A percentile compares a stretch with the other conserved stretches of the same genome.
Evolutionary conservation across 2,888 invertebrate genomes (phyloP).

Genomic region (Drosophila multiciliata): DNA sequence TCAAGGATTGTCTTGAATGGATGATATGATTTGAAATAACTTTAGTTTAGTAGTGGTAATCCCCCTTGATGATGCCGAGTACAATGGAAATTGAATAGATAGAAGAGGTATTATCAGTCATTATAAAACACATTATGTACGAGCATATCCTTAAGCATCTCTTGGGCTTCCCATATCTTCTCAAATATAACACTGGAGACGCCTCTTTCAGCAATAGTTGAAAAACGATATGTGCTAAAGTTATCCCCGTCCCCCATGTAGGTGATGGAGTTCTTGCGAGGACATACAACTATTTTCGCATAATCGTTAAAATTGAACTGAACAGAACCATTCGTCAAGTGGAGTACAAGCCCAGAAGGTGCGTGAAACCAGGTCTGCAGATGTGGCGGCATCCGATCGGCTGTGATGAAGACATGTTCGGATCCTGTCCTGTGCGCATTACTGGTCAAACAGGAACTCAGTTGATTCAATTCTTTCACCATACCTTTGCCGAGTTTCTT

Average conservation of each 20-base stretch:
- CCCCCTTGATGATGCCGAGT: not conserved
- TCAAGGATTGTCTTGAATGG: not conserved
- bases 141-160: constrained; percentile 87
- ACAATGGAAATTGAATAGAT: not conserved
- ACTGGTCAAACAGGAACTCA: constrained; percentile 85
- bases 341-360: no score
- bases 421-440: no score
- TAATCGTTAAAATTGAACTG: constrained; percentile 98
- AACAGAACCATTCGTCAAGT: not conserved
- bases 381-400: no score
- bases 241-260: constrained; percentile 96
- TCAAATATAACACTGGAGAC: constrained; percentile 92
- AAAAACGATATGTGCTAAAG: constrained; percentile 96
- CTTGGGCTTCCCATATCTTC: constrained; percentile 94
- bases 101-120: constrained; percentile 8
- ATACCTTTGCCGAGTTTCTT: constrained; percentile 91
- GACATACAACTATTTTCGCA: constrained; percentile 98
- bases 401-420: no score
- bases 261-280: constrained; percentile 98
- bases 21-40: constrained; percentile 1
- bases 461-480: constrained; percentile 97
- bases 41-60: not conserved
- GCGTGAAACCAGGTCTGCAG: no score
- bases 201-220: constrained; percentile 92
- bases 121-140: constrained; percentile 83